Percentiles rank a stretch among this genome's conserved stretches.
Conservation (phyloP, 2,888 invertebrate species). For the Polyommatus iphigenia region DNA sequence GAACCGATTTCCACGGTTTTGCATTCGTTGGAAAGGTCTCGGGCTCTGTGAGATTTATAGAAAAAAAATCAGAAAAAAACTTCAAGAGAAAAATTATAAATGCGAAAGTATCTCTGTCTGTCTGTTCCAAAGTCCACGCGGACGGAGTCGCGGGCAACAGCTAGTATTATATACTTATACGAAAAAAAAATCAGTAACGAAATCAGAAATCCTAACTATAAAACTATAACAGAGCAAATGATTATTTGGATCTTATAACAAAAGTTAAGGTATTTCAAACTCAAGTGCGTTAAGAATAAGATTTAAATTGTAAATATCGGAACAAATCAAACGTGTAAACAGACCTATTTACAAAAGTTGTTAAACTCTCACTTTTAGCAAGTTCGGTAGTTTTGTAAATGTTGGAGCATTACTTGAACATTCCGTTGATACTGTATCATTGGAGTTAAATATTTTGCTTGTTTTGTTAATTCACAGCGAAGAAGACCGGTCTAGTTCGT, state of each 20-base stretch:
- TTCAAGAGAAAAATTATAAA: not conserved
- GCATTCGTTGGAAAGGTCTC: no score
- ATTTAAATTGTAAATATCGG: not conserved
- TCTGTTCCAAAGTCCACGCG: no score
- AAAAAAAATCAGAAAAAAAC: no score
- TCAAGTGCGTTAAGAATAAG: not conserved
- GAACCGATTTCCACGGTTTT: no score
- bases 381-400: slow-evolving; percentile 29
- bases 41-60: no score
- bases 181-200: not conserved
- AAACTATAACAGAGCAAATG: not conserved
- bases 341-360: slow-evolving; percentile 30
- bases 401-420: slow-evolving; percentile 25
- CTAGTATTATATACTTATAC: no score
- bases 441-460: not conserved
- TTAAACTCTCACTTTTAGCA: slow-evolving; percentile 29
- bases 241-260: not conserved
- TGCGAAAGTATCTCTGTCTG: no score
- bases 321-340: slow-evolving; percentile 30
- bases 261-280: not conserved
- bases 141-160: no score
- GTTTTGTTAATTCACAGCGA: not conserved
- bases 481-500: not conserved
- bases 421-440: slow-evolving; percentile 24
- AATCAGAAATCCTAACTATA: not conserved